Evolutionary conservation across 2,888 invertebrate genomes (phyloP).

Genomic region (Drosophila neonasuta): DNA sequence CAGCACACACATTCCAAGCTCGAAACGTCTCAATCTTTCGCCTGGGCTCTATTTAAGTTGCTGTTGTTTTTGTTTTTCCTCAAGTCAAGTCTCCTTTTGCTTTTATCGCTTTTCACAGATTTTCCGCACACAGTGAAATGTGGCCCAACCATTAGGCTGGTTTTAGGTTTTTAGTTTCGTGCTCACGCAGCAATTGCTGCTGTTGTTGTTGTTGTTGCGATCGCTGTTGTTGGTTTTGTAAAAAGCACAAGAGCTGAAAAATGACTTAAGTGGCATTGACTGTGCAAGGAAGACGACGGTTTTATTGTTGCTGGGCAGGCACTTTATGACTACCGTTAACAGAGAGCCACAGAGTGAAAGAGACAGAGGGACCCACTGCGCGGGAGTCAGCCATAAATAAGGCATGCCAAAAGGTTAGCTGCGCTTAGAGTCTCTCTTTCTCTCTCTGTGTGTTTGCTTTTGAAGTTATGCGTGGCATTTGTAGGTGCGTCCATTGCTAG

Average conservation of each 20-base stretch:
- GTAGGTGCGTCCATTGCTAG: constrained; percentile 34
- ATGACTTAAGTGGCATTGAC: constrained; percentile 57
- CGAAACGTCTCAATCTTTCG: constrained; percentile 55
- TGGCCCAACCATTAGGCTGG: constrained; percentile 36
- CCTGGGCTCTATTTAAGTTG: constrained; percentile 20
- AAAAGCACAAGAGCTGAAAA: constrained; percentile 36
- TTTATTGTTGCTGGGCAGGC: constrained; percentile 46
- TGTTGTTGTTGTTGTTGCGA: constrained; percentile 14
- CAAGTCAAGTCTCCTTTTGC: constrained; percentile 53
- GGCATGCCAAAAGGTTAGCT: constrained; percentile 44
- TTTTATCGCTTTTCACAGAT: constrained; percentile 77
- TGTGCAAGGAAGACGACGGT: constrained; percentile 39
- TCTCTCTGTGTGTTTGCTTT: constrained; percentile 17
- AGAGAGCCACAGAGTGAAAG: constrained; percentile 13
- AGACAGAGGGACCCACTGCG: constrained; percentile 1
- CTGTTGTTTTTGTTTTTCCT: constrained; percentile 10
- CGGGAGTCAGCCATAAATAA: constrained; percentile 66
- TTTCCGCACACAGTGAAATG: constrained; percentile 63
- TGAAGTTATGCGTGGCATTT: constrained; percentile 49
- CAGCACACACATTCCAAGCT: constrained; percentile 52
- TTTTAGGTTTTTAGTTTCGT: constrained; percentile 23
- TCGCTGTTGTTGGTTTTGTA: constrained; percentile 34
- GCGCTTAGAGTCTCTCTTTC: constrained; percentile 34
- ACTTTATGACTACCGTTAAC: constrained; percentile 74
- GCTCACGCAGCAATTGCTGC: constrained; percentile 27